Evolutionary conservation across 2,113 vertebrate genomes (phyloP).

Genomic region (Benthochromis sp.): DNA sequence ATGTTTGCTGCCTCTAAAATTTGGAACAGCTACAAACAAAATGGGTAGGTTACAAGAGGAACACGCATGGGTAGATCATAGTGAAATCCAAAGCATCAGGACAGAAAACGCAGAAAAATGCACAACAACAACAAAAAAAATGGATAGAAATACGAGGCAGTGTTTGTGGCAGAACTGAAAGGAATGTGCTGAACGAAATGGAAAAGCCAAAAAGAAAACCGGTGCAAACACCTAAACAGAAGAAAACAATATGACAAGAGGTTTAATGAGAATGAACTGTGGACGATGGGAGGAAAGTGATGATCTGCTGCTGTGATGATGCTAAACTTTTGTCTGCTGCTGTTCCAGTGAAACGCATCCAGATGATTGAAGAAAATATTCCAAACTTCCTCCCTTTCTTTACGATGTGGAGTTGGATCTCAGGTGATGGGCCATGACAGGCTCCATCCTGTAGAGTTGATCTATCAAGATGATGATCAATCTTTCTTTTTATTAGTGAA

Average conservation of each 20-base stretch:
- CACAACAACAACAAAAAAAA: background rate
- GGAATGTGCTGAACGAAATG: background rate
- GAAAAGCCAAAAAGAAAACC: background rate
- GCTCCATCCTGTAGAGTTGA: background rate
- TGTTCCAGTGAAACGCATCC: background rate
- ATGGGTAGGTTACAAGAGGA: background rate
- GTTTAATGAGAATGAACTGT: background rate
- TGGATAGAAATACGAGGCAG: background rate
- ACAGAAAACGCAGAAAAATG: background rate
- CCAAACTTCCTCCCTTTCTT: background rate
- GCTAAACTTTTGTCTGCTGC: background rate
- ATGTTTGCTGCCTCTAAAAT: background rate
- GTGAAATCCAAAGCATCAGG: background rate
- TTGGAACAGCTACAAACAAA: background rate
- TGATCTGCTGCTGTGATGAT: background rate
- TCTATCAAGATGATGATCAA: rapidly evolving
- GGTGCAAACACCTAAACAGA: background rate
- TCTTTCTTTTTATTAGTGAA: background rate
- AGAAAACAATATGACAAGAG: background rate
- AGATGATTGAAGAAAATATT: background rate
- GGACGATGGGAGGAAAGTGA: background rate
- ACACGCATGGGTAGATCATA: background rate
- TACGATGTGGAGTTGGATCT: background rate
- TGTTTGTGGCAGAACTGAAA: background rate
- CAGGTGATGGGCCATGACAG: background rate